phyloP scores from a whole-genome alignment of 2,888 invertebrate genomes.

The Agrypnus murinus region DNA sequence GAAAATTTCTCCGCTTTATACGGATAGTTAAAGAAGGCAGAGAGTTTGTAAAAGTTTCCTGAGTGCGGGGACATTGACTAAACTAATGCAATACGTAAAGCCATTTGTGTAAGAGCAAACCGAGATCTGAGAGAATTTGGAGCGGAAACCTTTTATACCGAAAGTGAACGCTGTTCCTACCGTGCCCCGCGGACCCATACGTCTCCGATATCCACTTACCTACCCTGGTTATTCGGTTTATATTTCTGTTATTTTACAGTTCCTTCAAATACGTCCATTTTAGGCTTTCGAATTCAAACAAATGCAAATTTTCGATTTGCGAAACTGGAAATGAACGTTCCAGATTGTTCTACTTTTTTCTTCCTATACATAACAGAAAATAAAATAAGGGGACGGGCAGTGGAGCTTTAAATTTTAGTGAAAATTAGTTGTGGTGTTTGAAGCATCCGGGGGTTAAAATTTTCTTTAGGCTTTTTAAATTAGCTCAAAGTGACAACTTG shows the following conservation, averaged over 20 bases:
- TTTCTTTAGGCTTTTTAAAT: constrained; percentile 39
- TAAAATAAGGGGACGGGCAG: not conserved
- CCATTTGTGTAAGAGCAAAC: constrained; percentile 59
- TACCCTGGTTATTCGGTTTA: constrained; percentile 48
- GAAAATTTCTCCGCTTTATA: constrained; percentile 51
- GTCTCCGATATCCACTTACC: constrained; percentile 48
- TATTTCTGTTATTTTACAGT: constrained; percentile 45
- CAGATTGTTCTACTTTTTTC: constrained; percentile 14
- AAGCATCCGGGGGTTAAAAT: constrained; percentile 23
- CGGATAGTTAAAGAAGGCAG: constrained; percentile 54
- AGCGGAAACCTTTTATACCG: constrained; percentile 65
- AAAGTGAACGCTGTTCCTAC: constrained; percentile 51
- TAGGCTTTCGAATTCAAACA: constrained; percentile 16
- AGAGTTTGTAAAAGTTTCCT: constrained; percentile 54
- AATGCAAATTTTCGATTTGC: constrained; percentile 24
- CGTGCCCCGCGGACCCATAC: constrained; percentile 50
- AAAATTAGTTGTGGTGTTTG: constrained; percentile 13
- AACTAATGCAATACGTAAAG: constrained; percentile 58
- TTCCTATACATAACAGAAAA: not conserved
- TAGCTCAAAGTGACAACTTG: constrained; percentile 46
- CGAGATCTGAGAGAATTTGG: constrained; percentile 55
- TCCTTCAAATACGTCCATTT: constrained; percentile 27
- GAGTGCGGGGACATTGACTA: constrained; percentile 54
- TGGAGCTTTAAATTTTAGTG: not conserved
- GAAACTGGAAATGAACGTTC: constrained; percentile 3